Evolutionary conservation across 1,140 invertebrate species (phyloP).

Genomic region (Ceratosolen solmsi): DNA sequence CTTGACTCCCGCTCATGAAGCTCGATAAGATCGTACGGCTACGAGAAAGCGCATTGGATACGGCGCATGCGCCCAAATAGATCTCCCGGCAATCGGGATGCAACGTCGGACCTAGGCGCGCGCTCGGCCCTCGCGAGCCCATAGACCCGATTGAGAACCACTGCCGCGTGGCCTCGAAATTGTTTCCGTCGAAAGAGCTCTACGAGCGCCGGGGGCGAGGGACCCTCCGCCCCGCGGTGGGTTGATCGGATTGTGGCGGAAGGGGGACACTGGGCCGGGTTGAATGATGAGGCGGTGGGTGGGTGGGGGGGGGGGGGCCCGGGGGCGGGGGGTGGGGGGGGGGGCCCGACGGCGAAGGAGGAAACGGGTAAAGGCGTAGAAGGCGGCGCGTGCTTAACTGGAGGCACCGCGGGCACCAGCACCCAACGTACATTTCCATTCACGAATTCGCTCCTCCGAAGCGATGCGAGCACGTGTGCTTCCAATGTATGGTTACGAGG

Average conservation of each 20-base stretch:
- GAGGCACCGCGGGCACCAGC: background rate
- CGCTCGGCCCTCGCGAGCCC: background rate
- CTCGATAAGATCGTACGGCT: background rate
- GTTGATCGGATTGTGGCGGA: too few species aligned
- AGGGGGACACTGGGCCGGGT: too few species aligned
- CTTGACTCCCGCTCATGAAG: background rate
- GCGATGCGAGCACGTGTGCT: background rate
- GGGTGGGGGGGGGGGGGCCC: background rate
- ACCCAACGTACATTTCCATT: conserved; percentile 48
- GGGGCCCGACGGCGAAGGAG: background rate
- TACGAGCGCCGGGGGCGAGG: background rate
- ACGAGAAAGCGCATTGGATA: background rate
- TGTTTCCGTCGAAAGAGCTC: conserved; percentile 61
- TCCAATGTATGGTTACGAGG: background rate
- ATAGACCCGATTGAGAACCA: conserved; percentile 60
- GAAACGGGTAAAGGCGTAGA: background rate
- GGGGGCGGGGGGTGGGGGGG: too few species aligned
- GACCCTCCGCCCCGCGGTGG: too few species aligned
- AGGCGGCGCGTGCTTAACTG: background rate
- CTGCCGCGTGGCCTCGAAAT: conserved; percentile 63
- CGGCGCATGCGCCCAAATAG: too few species aligned
- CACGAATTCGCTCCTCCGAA: too few species aligned
- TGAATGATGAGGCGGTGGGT: background rate
- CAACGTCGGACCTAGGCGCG: too few species aligned
- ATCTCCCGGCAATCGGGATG: too few species aligned